Conservation (phyloP, 2,113 vertebrate species). For the Gnathonemus longibarbis region DNA sequence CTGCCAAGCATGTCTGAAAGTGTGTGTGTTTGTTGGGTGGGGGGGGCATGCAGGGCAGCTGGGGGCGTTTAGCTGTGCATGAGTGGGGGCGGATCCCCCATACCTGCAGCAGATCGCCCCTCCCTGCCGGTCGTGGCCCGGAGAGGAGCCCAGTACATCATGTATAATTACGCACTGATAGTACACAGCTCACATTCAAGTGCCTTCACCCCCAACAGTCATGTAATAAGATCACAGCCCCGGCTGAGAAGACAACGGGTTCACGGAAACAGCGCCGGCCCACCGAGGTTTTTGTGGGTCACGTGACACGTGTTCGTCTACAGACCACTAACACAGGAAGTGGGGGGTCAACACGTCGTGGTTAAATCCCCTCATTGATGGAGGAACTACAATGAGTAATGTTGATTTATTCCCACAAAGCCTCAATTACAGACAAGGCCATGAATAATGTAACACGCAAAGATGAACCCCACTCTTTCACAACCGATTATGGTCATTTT, state of each 20-base stretch:
- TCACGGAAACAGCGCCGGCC: neutral
- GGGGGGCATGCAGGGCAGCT: constrained; percentile 50
- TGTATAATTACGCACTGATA: neutral
- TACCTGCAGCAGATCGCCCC: constrained; percentile 66
- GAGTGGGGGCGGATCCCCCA: constrained; percentile 55
- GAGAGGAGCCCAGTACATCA: neutral
- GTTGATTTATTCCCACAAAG: constrained; percentile 24
- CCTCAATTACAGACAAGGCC: constrained; percentile 23
- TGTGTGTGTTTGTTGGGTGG: constrained; percentile 54
- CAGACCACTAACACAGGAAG: neutral
- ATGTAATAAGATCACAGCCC: neutral
- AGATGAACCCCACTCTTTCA: constrained; percentile 20
- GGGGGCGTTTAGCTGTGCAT: constrained; percentile 51
- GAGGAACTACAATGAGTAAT: constrained; percentile 21
- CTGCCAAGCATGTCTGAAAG: constrained; percentile 74
- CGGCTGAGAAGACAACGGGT: neutral
- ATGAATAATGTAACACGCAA: constrained; percentile 27
- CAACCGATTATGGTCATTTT: constrained; percentile 18
- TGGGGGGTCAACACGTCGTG: neutral
- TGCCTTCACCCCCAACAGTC: neutral
- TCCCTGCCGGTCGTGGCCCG: constrained; percentile 59
- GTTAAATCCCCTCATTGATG: constrained; percentile 16
- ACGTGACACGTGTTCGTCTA: neutral
- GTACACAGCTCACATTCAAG: neutral
- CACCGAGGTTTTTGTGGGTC: neutral